phyloP scores from a whole-genome alignment of 2,888 invertebrate species.

The Lycia hirtaria region DNA sequence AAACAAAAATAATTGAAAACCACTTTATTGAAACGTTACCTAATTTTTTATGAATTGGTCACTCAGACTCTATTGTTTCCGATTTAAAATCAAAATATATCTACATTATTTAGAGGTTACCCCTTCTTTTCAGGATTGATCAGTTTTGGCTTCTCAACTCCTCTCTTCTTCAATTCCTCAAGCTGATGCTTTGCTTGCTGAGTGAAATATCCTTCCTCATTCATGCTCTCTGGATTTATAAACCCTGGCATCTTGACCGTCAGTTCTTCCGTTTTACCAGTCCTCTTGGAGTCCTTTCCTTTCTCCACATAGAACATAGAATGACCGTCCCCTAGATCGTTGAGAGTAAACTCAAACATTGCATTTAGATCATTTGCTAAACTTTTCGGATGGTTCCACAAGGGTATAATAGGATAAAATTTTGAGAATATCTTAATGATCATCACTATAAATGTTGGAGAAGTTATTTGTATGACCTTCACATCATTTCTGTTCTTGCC shows the following conservation, averaged over 20 bases:
- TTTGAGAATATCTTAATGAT: constrained; percentile 16
- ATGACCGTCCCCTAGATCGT: neutral
- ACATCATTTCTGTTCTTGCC: too few relatives aligned
- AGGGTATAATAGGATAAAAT: constrained; percentile 23
- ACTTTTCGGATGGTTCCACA: constrained; percentile 14
- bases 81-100: too few relatives aligned
- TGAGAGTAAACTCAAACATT: neutral
- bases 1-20: too few relatives aligned
- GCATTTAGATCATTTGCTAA: neutral
- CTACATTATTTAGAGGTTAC: neutral
- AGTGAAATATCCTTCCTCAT: constrained; percentile 55
- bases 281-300: neutral
- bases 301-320: neutral
- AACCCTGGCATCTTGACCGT: constrained; percentile 55
- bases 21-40: too few relatives aligned
- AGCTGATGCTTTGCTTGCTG: constrained; percentile 52
- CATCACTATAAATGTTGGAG: too few relatives aligned
- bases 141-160: constrained; percentile 42
- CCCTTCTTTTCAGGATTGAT: constrained; percentile 47
- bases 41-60: too few relatives aligned
- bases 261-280: constrained; percentile 7
- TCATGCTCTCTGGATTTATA: constrained; percentile 45
- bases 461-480: neutral
- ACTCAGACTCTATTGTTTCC: too few relatives aligned
- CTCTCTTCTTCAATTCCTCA: constrained; percentile 53